Base-by-base conservation (phyloP, 1,140 invertebrate species). In the Caenorhabditis inopinata region DNA sequence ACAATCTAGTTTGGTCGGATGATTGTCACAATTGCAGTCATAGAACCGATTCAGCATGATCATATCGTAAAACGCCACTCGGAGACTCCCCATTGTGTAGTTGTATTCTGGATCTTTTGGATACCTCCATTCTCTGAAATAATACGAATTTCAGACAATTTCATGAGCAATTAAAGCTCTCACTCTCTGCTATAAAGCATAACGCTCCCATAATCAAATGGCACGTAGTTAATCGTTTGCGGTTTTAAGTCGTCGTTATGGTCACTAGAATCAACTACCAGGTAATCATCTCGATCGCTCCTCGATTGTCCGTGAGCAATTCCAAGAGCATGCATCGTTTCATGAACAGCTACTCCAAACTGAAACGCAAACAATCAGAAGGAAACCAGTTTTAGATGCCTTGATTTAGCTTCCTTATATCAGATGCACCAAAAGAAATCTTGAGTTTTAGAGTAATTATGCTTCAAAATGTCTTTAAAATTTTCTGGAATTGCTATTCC, bases 51-150 rank as follows among this genome's bases (percentile, higher is more conserved):
- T 68, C 32, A 68, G n/a, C 0, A 68, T 6, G 21, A 68, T 42
- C 58, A 68, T 68, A 68, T 68, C 58, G 12, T 68, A 68, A 16
- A 68, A 68, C 5, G 32, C 58, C 1, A 68, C 58, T 6, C 58
- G 32, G 3, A 68, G 58, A 21, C 32, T 68, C 23, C 58, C 58
- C 58, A 68, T 68, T 42, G 58, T 68, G 58, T 38, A 68, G 32
- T 68, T 68, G 7, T 68, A 68, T 21, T 68, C 58, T 42, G 58
- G 58, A 38, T 68, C 58, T 21, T 38, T 68, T 9, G 58, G 58
- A 29, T 3, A 38, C 11, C 58, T 11, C 7, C 6, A 6, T 21
- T 68, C 25, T 21, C 51, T 51, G 49, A 16, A 51, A 51, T n/a
- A 51, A 11, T 25, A 25, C 4, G 23, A 27, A 0, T 25, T 25